Base-by-base conservation (phyloP, 2,888 invertebrate genomes). In the Eilema depressum region DNA sequence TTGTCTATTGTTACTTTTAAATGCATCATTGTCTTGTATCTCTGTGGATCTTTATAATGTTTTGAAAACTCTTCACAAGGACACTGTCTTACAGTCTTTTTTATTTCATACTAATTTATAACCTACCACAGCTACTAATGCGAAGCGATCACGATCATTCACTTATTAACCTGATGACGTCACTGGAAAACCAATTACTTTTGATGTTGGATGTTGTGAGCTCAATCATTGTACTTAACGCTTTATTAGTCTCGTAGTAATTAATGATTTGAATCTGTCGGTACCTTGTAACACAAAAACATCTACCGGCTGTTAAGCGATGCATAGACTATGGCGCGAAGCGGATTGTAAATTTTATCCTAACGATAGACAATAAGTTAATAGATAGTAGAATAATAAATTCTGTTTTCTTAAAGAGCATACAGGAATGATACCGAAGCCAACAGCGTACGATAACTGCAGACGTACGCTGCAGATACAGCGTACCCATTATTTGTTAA, bases 231-330 rank as follows among this genome's bases (percentile, higher is more conserved):
- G 20, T 47, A 47, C 20, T 47, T 47, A 20, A 20, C 17, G 47
- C 47, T 47, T 53, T n/a, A 53, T n/a, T 53, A n/a, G 8, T 53
- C n/a, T 53, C 53, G 53, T n/a, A 53, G 53, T 53, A 53, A 53
- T n/a, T 53, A 53, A 53, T 53, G 53, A 53, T n/a, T 53, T n/a
- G n/a, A n/a, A 53, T 53, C n/a, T 53, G 53, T n/a, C 53, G 2
- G n/a, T n/a, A n/a, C n/a, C 53, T 53, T 53, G 53, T 53, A 10
- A 53, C 53, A 10, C n/a, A 53, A 53, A 53, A 53, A 53, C n/a
- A 5, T 47, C 17, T n/a, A n/a, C 41, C 8, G 41, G 41, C 17
- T 17, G 5, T 41, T 41, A 17, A 5, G 41, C 41, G 41, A 41
- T 47, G 17, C 5, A 4, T 7, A n/a, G 20, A 53, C 5, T 8